Evolutionary conservation across 2,797 vertebrate genomes (phyloP), one percentile per base, ranked within the genome.

Genomic region (Myioborus melanocephalus): DNA sequence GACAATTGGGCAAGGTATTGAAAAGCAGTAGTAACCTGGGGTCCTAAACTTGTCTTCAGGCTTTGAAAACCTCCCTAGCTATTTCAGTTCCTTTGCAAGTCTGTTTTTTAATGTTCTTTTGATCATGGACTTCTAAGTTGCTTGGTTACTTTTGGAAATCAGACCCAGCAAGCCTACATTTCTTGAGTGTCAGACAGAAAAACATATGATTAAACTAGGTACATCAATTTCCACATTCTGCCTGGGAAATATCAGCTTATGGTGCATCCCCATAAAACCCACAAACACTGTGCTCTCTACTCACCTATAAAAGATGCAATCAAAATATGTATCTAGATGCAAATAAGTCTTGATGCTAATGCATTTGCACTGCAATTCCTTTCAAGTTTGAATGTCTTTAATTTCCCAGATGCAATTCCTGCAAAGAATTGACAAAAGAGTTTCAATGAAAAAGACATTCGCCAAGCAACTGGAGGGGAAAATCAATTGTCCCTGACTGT

Each of bases 301-400:
- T 92, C 34, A 88, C 47, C 79, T 92, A 65, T 88, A 86, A 92
- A 86, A 79, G 68, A 93, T 60, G 65, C 24, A 69, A 86, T 86
- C 79, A 92, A 72, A 91, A 70, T 83, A 56, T 44, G 5, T 65
- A 92, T 91, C 65, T 75, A 83, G 43, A 90, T 91, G 82, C 41
- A 76, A 96, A 94, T 88, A 89, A 76, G 50, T 56, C 69, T 93
- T 75, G n/a, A 89, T 86, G 77, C 4, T 81, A 91, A 90, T 72
- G 27, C 39, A 72, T 79, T 95, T 86, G 55, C 77, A 53, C 15
- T 69, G 72, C 34, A 79, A 71, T 90, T 87, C 15, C 32, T 95
- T 95, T 93, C 65, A 91, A 76, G 50, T 63, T 78, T 92, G 63
- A 93, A 91, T 92, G 76, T 34, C 55, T 90, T 93, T 79, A 90